phyloP scores from a whole-genome alignment of 2,113 vertebrate genomes.

The Ploceus nigricollis region DNA sequence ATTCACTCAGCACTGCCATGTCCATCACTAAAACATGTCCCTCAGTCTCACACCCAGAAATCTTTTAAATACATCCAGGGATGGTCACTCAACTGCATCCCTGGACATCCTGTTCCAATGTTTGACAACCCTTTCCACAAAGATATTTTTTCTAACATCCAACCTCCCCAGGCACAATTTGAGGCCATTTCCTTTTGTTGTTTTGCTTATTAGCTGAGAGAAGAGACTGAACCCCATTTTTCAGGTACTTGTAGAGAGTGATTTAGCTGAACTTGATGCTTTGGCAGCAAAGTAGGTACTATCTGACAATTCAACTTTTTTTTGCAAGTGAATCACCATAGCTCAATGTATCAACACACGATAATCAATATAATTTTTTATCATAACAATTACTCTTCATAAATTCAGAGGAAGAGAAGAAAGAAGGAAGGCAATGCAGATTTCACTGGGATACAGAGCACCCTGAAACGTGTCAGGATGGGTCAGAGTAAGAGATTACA shows the following conservation, averaged over 20 bases:
- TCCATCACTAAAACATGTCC: not conserved
- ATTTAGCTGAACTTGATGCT: not conserved
- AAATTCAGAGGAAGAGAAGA: not conserved
- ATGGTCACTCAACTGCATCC: not conserved
- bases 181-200: not conserved
- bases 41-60: not conserved
- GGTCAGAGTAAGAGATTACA: not conserved
- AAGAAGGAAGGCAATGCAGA: not conserved
- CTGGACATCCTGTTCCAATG: not conserved
- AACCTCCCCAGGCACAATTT: not conserved
- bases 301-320: not conserved
- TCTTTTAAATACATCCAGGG: not conserved
- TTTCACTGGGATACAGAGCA: not conserved
- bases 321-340: not conserved
- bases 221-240: not conserved
- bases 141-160: not conserved
- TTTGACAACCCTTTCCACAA: not conserved
- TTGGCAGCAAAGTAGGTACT: not conserved
- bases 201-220: not conserved
- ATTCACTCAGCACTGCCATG: not conserved
- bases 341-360: not conserved
- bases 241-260: not conserved
- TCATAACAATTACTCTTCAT: not conserved
- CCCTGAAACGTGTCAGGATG: not conserved
- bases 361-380: not conserved